Evolutionary conservation across 2,113 vertebrate species (phyloP).

Genomic region (Madoqua kirkii): DNA sequence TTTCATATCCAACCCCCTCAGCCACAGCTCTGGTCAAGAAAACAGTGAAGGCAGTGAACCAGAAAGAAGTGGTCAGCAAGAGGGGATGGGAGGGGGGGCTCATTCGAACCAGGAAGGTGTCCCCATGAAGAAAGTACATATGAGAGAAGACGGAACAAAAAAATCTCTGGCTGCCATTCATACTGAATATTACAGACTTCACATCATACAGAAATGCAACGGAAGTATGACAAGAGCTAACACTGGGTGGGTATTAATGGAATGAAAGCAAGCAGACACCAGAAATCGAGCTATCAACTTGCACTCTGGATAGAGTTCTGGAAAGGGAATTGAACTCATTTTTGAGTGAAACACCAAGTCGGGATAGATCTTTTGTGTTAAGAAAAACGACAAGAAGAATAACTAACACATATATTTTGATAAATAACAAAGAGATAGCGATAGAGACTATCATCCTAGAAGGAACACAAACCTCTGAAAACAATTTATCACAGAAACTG

Average conservation of each 20-base stretch:
- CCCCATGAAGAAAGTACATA: neutral
- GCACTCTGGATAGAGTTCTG: neutral
- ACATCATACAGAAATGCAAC: neutral
- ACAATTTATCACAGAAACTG: neutral
- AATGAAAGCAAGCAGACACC: neutral
- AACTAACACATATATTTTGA: neutral
- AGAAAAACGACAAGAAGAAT: neutral
- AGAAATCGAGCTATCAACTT: neutral
- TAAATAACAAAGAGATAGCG: neutral
- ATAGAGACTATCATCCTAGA: neutral
- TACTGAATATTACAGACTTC: neutral
- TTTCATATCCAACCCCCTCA: neutral
- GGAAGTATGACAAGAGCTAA: neutral
- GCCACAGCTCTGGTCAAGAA: neutral
- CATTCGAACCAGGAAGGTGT: neutral
- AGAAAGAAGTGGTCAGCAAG: neutral
- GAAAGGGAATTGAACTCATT: neutral
- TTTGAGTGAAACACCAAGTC: neutral
- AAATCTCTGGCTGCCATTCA: neutral
- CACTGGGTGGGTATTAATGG: neutral
- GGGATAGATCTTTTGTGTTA: neutral
- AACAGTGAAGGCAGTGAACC: neutral
- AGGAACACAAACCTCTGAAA: neutral
- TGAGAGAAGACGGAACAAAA: neutral
- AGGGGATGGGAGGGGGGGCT: neutral